Conservation (phyloP, 2,888 invertebrate species). For the Aphidius colemani region DNA sequence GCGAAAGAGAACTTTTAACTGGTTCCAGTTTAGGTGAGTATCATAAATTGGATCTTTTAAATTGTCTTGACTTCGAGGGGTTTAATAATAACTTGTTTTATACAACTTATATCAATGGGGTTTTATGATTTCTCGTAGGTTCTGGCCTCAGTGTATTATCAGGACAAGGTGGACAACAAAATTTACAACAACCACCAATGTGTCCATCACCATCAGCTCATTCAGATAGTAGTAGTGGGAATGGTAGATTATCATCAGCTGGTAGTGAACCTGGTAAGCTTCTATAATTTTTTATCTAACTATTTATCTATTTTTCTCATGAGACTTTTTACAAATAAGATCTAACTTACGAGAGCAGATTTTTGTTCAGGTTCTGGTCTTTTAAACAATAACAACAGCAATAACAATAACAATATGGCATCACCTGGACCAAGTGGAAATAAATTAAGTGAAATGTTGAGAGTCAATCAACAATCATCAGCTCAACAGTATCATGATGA, state of each 20-base stretch:
- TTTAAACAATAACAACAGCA: constrained; percentile 73
- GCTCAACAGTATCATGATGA: constrained; percentile 59
- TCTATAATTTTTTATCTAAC: background rate
- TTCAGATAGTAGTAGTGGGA: constrained; percentile 83
- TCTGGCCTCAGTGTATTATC: constrained; percentile 57
- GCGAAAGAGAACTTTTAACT: constrained; percentile 78
- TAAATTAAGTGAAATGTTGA: constrained; percentile 58
- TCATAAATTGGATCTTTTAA: too few species aligned
- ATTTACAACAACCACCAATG: constrained; percentile 66
- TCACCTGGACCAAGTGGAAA: constrained; percentile 58
- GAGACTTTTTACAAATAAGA: background rate
- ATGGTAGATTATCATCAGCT: constrained; percentile 79
- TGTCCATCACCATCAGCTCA: constrained; percentile 85
- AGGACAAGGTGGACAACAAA: constrained; percentile 58
- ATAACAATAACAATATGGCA: constrained; percentile 65
- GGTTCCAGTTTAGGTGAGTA: constrained; percentile 58
- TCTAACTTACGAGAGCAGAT: constrained; percentile 57
- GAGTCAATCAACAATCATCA: constrained; percentile 55
- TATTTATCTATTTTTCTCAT: background rate
- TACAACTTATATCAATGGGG: constrained; percentile 28
- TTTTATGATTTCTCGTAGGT: constrained; percentile 42
- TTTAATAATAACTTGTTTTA: too few species aligned
- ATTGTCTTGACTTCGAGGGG: too few species aligned
- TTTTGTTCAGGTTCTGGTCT: constrained; percentile 68
- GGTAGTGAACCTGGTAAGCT: constrained; percentile 72